Percentiles rank a stretch among this genome's conserved stretches.
Conservation (phyloP, 2,113 vertebrate genomes). For the Bos javanicus region DNA sequence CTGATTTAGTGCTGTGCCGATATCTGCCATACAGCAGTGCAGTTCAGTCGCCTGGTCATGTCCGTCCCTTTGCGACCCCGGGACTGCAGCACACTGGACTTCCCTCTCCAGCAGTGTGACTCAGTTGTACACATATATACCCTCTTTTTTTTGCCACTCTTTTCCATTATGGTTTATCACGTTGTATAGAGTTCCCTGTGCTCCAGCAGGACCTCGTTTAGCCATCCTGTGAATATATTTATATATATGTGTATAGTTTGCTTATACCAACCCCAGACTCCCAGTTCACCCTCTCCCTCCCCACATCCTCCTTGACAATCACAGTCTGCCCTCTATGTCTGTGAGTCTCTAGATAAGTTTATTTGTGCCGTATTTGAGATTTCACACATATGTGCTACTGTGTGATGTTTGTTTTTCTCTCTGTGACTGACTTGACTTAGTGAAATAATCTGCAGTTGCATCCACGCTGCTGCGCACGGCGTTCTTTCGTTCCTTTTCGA, state of each 20-base stretch:
- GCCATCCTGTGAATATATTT: rapidly evolving
- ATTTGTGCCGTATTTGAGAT: not conserved
- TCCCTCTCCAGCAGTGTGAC: not conserved
- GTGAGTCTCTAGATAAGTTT: not conserved
- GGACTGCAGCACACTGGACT: rapidly evolving
- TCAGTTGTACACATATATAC: rapidly evolving
- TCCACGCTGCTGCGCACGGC: rapidly evolving
- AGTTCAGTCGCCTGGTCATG: rapidly evolving
- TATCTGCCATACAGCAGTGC: rapidly evolving
- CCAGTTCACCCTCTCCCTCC: not conserved
- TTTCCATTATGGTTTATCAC: not conserved
- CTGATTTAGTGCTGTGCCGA: rapidly evolving
- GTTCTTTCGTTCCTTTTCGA: not conserved
- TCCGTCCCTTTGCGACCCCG: rapidly evolving
- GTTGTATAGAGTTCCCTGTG: not conserved
- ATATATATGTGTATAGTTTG: not conserved
- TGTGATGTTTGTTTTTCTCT: not conserved
- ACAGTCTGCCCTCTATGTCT: not conserved
- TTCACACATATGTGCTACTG: not conserved
- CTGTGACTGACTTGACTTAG: not conserved
- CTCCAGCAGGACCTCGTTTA: not conserved
- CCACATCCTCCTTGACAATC: not conserved
- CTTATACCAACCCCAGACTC: not conserved
- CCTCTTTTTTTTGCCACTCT: not conserved
- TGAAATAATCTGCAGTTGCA: rapidly evolving